A percentile compares a stretch with the other conserved stretches of the same genome.
phyloP scores from a whole-genome alignment of 2,113 vertebrate species.

The Perca fluviatilis region DNA sequence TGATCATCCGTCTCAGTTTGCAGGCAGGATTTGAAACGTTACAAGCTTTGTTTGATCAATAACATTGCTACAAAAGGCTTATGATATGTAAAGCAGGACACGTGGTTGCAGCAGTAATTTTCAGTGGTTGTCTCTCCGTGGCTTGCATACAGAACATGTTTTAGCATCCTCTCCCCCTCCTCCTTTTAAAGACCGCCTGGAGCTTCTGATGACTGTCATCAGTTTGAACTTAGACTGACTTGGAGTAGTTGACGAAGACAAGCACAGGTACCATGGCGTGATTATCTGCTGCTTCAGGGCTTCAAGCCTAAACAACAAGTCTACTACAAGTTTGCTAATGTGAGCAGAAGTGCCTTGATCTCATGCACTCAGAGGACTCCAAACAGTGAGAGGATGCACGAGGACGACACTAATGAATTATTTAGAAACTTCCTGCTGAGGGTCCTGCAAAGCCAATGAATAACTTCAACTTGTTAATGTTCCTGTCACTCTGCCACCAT shows the following conservation, averaged over 20 bases:
- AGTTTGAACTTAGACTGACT: constrained; percentile 53
- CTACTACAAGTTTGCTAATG: constrained; percentile 39
- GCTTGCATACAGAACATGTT: constrained; percentile 27
- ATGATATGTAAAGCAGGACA: constrained; percentile 40
- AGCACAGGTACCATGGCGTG: constrained; percentile 28
- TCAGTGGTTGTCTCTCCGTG: constrained; percentile 20
- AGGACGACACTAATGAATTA: constrained; percentile 21
- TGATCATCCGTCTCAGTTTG: background rate
- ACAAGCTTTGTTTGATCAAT: constrained; percentile 18
- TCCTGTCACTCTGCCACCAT: background rate
- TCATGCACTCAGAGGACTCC: constrained; percentile 27
- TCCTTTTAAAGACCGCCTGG: constrained; percentile 42
- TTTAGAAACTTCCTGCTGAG: constrained; percentile 24
- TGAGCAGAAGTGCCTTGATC: constrained; percentile 52
- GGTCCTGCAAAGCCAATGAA: constrained; percentile 27
- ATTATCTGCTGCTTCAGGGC: constrained; percentile 43
- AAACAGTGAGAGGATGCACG: constrained; percentile 12
- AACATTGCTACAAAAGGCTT: constrained; percentile 19
- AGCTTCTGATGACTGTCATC: constrained; percentile 52
- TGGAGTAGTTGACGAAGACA: constrained; percentile 25
- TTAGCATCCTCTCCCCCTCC: background rate
- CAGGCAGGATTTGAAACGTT: background rate
- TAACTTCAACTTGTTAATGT: constrained; percentile 6
- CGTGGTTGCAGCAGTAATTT: constrained; percentile 30
- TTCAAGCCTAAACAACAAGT: constrained; percentile 51